phyloP scores from a whole-genome alignment of 2,888 invertebrate species.

The Heliconius hortense region DNA sequence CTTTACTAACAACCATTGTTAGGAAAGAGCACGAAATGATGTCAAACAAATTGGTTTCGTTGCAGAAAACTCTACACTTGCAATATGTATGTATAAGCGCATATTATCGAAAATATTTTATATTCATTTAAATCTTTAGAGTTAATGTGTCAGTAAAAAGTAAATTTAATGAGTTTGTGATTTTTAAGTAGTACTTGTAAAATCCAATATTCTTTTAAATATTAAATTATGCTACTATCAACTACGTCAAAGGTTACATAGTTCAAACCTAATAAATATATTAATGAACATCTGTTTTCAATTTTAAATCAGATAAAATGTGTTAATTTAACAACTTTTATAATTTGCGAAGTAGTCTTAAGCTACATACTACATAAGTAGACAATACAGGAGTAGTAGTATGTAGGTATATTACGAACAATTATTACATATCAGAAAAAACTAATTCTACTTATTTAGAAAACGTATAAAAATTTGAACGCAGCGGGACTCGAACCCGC shows the following conservation, averaged over 20 bases:
- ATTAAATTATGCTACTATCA: background rate
- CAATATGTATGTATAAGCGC: background rate
- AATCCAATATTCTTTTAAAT: background rate
- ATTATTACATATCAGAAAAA: background rate
- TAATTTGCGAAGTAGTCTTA: no score
- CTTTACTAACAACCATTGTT: conserved; percentile 1
- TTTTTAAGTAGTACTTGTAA: background rate
- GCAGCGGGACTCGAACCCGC: no score
- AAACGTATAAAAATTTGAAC: no score
- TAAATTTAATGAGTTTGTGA: background rate
- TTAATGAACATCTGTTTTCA: background rate
- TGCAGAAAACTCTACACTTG: background rate
- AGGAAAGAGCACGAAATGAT: background rate
- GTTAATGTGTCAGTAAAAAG: background rate
- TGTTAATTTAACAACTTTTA: no score
- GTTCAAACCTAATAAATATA: background rate
- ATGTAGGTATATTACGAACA: no score
- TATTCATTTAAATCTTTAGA: background rate
- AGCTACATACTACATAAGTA: no score
- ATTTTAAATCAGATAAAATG: background rate
- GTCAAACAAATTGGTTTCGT: background rate
- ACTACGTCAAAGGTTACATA: background rate
- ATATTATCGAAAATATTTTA: background rate
- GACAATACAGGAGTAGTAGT: no score
- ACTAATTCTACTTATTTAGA: no score